A percentile compares a stretch with the other conserved stretches of the same genome.
Conservation (phyloP, 2,113 vertebrate genomes). For the Etheostoma spectabile region DNA sequence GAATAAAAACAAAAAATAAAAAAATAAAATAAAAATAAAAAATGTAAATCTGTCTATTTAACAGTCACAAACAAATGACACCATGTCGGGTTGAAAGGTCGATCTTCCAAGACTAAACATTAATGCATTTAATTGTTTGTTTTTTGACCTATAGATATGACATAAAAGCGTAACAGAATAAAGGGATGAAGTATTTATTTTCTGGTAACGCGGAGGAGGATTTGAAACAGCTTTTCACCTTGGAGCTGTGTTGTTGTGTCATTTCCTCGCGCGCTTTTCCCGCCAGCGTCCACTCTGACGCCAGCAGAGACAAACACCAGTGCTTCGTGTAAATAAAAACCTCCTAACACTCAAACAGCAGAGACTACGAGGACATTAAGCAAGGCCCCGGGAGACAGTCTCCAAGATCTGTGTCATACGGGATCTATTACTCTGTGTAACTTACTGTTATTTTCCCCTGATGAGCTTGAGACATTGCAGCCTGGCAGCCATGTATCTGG, state of each 20-base stretch:
- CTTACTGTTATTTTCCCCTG: not conserved
- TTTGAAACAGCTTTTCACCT: too few relatives aligned
- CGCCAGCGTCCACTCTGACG: constrained; percentile 54
- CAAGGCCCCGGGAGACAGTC: constrained; percentile 25
- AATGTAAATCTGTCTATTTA: not conserved
- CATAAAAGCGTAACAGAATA: too few relatives aligned
- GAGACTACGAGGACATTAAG: constrained; percentile 40
- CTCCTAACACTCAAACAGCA: constrained; percentile 66
- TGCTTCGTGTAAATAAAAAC: constrained; percentile 67
- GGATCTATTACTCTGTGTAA: not conserved
- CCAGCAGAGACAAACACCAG: constrained; percentile 51
- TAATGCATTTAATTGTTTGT: not conserved
- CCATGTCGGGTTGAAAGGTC: not conserved
- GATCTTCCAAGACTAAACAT: not conserved
- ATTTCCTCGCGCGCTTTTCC: constrained; percentile 37
- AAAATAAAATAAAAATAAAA: too few relatives aligned
- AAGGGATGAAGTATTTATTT: too few relatives aligned
- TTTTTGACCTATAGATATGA: too few relatives aligned
- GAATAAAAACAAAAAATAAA: too few relatives aligned
- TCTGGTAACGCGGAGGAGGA: too few relatives aligned
- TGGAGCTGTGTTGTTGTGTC: not conserved
- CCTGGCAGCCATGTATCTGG: not conserved
- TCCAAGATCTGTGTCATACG: constrained; percentile 3
- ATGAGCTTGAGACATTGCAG: not conserved
- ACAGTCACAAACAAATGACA: not conserved